Conservation (phyloP, 2,113 vertebrate genomes). For the Dissostichus mawsoni region DNA sequence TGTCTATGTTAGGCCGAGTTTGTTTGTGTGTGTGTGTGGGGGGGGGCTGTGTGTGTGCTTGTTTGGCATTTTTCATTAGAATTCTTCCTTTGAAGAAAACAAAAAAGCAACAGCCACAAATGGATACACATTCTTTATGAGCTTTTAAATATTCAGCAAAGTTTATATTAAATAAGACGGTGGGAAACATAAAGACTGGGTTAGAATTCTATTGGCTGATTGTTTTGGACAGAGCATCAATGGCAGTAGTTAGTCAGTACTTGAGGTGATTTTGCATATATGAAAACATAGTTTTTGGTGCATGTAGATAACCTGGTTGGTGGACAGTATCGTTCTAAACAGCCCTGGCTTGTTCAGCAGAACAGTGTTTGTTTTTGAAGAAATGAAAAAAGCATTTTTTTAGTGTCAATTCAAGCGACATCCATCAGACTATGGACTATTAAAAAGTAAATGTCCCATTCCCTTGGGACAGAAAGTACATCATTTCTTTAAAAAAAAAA, state of each 20-base stretch:
- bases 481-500: too few relatives aligned
- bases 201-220: background rate
- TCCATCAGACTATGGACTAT: too few relatives aligned
- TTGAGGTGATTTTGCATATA: background rate
- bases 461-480: too few relatives aligned
- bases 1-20: conserved; percentile 39
- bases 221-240: background rate
- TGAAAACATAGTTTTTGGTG: background rate
- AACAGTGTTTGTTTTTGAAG: background rate
- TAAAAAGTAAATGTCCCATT: too few relatives aligned
- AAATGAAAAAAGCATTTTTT: background rate
- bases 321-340: background rate
- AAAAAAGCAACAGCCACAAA: conserved; percentile 14
- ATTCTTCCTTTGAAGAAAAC: conserved; percentile 9
- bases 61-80: conserved; percentile 10
- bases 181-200: background rate
- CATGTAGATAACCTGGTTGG: background rate
- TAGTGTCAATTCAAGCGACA: too few relatives aligned
- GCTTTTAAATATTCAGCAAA: conserved; percentile 38
- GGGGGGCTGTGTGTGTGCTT: background rate
- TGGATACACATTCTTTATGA: conserved; percentile 32
- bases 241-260: background rate
- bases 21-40: background rate
- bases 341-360: background rate
- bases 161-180: background rate